A percentile compares a stretch with the other conserved stretches of the same genome.
phyloP scores from a whole-genome alignment of 2,888 invertebrate species.

The Cantharis nigra region DNA sequence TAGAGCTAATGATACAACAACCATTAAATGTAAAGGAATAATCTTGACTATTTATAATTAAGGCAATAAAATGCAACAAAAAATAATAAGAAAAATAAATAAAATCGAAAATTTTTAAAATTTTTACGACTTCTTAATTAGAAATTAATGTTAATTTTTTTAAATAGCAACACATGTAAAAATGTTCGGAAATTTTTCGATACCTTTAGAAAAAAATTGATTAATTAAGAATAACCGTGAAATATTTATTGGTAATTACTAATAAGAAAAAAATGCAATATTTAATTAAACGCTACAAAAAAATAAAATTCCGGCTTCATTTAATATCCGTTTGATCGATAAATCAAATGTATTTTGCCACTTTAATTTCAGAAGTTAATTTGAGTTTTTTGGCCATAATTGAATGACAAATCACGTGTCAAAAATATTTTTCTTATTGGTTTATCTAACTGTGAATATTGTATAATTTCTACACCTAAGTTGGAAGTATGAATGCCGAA shows the following conservation, averaged over 20 bases:
- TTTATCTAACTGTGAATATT: conserved; percentile 11
- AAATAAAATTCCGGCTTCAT: not conserved
- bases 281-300: not conserved
- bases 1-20: conserved; percentile 6
- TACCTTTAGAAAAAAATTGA: not conserved
- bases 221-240: not conserved
- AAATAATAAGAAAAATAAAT: not conserved
- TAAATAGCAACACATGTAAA: not conserved
- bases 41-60: not conserved
- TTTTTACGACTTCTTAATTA: not conserved
- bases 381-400: not conserved
- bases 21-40: not conserved
- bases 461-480: conserved; percentile 3
- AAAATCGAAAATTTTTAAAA: not conserved
- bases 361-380: conserved; percentile 1
- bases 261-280: not conserved
- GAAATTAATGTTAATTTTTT: not conserved
- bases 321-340: not conserved
- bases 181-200: not conserved
- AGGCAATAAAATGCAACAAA: not conserved
- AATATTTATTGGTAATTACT: not conserved
- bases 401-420: conserved; percentile 19
- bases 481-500: conserved; percentile 6
- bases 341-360: not conserved
- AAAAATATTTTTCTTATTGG: conserved; percentile 13